These are phyloP conservation scores for Sciurus carolinensis DNA, from an alignment of 2,797 vertebrate genomes.

Conservation along the genomic window DNA sequence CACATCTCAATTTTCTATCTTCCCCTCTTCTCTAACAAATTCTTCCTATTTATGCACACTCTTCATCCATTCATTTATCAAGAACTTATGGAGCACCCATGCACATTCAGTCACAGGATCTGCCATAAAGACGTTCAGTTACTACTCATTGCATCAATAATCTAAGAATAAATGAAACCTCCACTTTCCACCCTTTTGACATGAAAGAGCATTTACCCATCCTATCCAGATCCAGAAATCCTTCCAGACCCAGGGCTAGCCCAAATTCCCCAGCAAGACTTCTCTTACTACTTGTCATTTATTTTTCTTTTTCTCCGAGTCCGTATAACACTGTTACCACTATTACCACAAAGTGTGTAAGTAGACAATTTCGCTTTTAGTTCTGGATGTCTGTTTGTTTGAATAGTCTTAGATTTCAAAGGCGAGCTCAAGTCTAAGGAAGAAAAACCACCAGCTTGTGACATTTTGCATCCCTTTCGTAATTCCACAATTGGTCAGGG, in stretches of 20 bases:
- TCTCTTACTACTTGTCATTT: not conserved
- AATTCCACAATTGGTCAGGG: not conserved
- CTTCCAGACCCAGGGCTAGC: not conserved
- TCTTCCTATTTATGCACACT: not conserved
- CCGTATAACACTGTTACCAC: not conserved
- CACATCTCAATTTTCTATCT: not conserved
- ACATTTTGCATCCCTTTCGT: not conserved
- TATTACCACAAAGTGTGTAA: not conserved
- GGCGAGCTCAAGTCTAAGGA: not conserved
- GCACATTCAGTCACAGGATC: not conserved
- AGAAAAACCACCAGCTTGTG: not conserved
- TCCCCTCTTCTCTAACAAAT: not conserved
- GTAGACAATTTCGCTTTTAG: conserved; percentile 16
- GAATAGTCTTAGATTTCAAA: not conserved
- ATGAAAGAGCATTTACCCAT: not conserved
- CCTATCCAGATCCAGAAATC: not conserved
- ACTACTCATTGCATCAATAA: not conserved
- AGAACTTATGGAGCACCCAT: not conserved
- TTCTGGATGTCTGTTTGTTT: not conserved
- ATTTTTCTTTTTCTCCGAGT: conserved; percentile 6
- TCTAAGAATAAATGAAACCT: not conserved
- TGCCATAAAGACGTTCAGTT: not conserved
- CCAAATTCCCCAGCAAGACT: not conserved
- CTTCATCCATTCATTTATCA: not conserved
- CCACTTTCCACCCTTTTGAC: not conserved